A percentile compares a stretch with the other conserved stretches of the same genome.
These are phyloP conservation scores for Acropternis orthonyx DNA, from an alignment of 2,797 vertebrate genomes.

Conservation along the genomic window DNA sequence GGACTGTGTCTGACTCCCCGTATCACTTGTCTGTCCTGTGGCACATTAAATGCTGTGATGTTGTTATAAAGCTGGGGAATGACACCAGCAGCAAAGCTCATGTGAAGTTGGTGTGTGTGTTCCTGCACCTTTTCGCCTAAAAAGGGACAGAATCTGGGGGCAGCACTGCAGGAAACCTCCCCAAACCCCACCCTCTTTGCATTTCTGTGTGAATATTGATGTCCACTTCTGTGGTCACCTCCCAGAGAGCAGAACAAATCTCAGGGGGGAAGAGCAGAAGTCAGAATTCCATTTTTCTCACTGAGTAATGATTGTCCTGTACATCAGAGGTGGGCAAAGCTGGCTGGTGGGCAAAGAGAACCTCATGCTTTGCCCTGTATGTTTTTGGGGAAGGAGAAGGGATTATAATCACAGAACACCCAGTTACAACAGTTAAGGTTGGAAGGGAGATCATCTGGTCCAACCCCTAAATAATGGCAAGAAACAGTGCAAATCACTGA, in stretches of 20 bases:
- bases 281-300: not conserved
- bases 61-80: not conserved
- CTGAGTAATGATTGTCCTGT: not conserved
- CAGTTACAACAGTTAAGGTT: not conserved
- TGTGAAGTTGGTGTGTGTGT: accelerated
- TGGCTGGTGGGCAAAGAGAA: not conserved
- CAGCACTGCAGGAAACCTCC: not conserved
- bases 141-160: not conserved
- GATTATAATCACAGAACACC: not conserved
- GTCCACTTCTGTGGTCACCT: not conserved
- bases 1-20: not conserved
- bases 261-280: not conserved
- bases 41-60: not conserved
- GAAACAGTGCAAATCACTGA: not conserved
- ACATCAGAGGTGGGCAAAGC: not conserved
- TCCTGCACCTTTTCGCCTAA: not conserved
- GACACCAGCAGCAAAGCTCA: accelerated
- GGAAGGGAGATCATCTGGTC: not conserved
- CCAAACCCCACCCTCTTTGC: not conserved
- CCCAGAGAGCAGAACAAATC: not conserved
- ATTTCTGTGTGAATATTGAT: not conserved
- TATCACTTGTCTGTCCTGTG: not conserved
- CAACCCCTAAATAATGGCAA: not conserved
- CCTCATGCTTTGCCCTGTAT: not conserved
- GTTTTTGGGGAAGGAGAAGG: not conserved